Evolutionary conservation across 2,888 invertebrate genomes (phyloP), one percentile per base, ranked within the genome.

Genomic region (Ophonus ardosiacus): DNA sequence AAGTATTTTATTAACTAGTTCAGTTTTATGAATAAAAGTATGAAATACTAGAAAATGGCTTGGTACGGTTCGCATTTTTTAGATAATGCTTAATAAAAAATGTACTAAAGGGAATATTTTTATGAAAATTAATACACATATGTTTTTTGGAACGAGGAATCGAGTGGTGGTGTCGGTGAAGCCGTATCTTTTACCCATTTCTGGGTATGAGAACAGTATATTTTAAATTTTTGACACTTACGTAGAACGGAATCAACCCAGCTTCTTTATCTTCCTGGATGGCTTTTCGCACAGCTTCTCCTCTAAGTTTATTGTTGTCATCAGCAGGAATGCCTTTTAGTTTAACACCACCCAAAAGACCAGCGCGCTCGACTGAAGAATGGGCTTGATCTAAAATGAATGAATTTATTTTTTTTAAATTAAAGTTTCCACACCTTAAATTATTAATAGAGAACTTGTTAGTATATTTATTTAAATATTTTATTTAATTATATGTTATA

Each of bases 181-280:
- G 31, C 5, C 31, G 31, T 31, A 31, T 5, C 31, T 31, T 6
- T 5, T 31, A 31, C 2, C 31, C 5, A 31, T 31, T 31, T 31
- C 31, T 31, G 5, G 0, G 31, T 51, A 51, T 51, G 10, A 13
- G 13, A 63, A 63, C 10, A 24, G 21, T 7, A 13, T 10, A 17
- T 8, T 61, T 61, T 18, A 84, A 61, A 38, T 59, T 82, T 24
- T 84, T 51, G 13, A 65, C 43, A 83, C 96, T 95, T 92, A 98
- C 99, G 91, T 96, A 98, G 92, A 99, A 99, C 21, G 99, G 99
- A 89, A 99, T 98, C 8, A 99, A 93, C 79, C 99, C 99, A 86
- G 96, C 95, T 84, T 94, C 94, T 85, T 95, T 93, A 91, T 99
- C 99, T 89, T 97, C 95, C 88, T 96, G 93, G 74, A 98, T 96